Conservation (phyloP, 2,888 invertebrate genomes). For the Sepiola atlantica region DNA sequence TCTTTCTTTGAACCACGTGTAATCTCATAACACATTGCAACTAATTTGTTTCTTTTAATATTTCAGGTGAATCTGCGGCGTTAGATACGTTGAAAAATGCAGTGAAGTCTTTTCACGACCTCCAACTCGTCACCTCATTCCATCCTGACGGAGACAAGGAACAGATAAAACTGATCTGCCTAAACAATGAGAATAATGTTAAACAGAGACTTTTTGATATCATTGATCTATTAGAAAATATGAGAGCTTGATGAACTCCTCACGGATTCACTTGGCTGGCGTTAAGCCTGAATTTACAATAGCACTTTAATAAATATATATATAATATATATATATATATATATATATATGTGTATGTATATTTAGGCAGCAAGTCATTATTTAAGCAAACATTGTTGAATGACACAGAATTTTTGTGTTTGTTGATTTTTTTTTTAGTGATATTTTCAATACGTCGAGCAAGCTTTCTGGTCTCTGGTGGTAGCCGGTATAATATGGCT, state of each 20-base stretch:
- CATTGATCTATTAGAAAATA: constrained; percentile 57
- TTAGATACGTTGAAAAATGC: constrained; percentile 90
- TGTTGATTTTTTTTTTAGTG: no score
- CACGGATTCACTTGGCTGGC: not conserved
- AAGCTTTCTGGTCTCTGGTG: no score
- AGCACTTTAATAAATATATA: not conserved
- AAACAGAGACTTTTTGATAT: constrained; percentile 59
- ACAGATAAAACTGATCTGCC: constrained; percentile 62
- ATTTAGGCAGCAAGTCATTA: no score
- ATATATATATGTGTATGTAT: no score
- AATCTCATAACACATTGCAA: no score
- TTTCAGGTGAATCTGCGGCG: constrained; percentile 89
- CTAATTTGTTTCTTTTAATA: constrained; percentile 49
- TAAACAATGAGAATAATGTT: constrained; percentile 60
- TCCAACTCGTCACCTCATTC: constrained; percentile 83
- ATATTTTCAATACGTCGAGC: no score
- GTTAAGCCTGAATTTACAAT: not conserved
- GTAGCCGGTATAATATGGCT: no score
- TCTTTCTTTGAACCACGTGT: no score
- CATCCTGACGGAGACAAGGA: constrained; percentile 52
- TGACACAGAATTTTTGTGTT: no score
- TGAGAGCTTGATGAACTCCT: constrained; percentile 51
- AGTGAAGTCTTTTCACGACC: constrained; percentile 85
- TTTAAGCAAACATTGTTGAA: no score
- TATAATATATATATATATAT: not conserved